These are phyloP conservation scores for Meghimatium bilineatum DNA, from an alignment of 2,888 invertebrate species.

Conservation along the genomic window DNA sequence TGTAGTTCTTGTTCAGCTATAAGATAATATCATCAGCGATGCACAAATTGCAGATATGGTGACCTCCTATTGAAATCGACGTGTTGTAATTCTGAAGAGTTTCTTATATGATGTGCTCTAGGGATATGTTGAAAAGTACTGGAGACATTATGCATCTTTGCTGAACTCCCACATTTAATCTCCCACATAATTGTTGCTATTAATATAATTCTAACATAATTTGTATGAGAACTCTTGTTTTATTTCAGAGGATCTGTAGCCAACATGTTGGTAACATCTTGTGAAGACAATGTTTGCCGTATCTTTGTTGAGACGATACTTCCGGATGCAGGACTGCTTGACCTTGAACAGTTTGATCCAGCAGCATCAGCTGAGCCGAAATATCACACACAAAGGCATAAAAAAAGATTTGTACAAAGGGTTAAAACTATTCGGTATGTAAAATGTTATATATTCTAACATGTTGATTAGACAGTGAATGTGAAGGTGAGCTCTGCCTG, in stretches of 20 bases:
- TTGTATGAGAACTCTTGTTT: neutral
- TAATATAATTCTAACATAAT: neutral
- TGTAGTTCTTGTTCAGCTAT: too few species aligned
- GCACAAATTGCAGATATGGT: too few species aligned
- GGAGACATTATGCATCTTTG: too few species aligned
- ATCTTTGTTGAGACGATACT: conserved; percentile 98
- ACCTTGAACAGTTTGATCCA: conserved; percentile 80
- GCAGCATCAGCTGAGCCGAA: conserved; percentile 80
- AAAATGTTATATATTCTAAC: neutral
- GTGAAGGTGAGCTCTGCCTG: neutral
- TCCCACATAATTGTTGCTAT: too few species aligned
- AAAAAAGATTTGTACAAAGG: conserved; percentile 96
- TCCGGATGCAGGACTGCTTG: conserved; percentile 90
- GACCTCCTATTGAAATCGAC: too few species aligned
- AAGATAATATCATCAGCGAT: too few species aligned
- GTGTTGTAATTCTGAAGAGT: too few species aligned
- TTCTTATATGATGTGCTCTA: too few species aligned
- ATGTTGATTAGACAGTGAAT: neutral
- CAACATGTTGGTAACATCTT: conserved; percentile 98
- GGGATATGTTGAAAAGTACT: too few species aligned
- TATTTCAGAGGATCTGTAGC: conserved; percentile 92
- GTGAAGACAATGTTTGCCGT: conserved; percentile 98
- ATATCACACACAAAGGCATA: conserved; percentile 92
- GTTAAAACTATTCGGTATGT: conserved; percentile 95
- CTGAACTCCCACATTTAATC: too few species aligned